Evolutionary conservation across 2,888 invertebrate species (phyloP), one percentile per base, ranked within the genome.

Genomic region (Julus scanicus): DNA sequence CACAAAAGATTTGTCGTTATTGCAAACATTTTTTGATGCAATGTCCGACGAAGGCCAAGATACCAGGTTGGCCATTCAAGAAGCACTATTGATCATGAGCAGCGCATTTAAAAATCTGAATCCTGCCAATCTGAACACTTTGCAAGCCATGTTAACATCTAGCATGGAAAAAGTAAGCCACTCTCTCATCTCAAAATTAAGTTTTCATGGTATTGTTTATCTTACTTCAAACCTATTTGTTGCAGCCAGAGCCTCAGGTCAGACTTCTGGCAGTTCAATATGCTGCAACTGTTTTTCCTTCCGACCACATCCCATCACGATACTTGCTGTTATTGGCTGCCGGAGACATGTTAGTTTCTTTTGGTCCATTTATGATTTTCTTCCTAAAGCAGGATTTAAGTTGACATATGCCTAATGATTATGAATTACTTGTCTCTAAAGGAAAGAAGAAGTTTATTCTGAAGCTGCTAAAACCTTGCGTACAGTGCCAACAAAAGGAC

Each of bases 241-340:
- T 89, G 6, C 89, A 92, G 92, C 90, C 90, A 29, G 95, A 97
- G 90, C 94, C 95, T 1, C 96, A 96, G 93, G 95, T 96, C 71
- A 94, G 98, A 89, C 96, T 96, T 92, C 95, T 96, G 71, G 96
- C 97, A 3, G 96, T 96, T 91, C 94, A 96, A 89, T 97, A 96
- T 91, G 94, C 97, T 0, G 95, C 96, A 3, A 94, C 94, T 9
- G 95, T 97, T 90, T 98, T 97, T 92, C 96, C 97, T 0, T 94
- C 94, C 53, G 94, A 96, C 91, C 96, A 97, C 92, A 95, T 96
- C 0, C 95, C 96, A 0, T 96, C 97, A 0, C 94, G 97, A 91
- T 97, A 96, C 91, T 93, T 97, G 13, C 92, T 98, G 88, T 93
- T 98, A 29, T 92, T 97, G 88, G 97, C 97, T 53, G 95, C 95